Evolutionary conservation across 2,113 vertebrate genomes (phyloP), one percentile per base, ranked within the genome.

Genomic region (Serinus canaria): DNA sequence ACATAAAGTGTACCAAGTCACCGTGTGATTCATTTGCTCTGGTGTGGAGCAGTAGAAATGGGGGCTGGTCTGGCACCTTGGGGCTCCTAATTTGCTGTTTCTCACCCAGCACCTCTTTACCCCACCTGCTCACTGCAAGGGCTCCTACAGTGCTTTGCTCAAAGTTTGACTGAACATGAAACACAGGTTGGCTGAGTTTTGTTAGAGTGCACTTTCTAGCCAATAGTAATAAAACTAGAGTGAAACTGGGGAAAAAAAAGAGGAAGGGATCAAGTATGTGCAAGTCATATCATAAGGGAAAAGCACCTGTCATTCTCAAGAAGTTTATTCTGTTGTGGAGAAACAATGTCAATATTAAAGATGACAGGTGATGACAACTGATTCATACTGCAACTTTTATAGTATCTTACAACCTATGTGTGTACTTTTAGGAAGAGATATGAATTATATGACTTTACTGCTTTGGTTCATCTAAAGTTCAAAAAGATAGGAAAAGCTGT

Each of bases 11-110:
- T 33, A 17, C 15, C 0, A 0, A 21, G 31, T 84, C 52, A n/a
- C 11, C 0, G 0, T 0, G 0, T 52, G 41, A n/a, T 83, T 72
- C 28, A 31, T 87, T 59, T 83, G 25, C 21, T 75, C 13, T 68
- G 23, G 8, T 24, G 19, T 35, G 76, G 21, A 67, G 55, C 76
- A 83, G 59, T 11, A 5, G 37, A 37, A 52, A 28, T 14, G 23
- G 41, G 31, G 24, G 15, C 27, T 64, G 16, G 1, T 52, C 56
- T 68, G 73, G 28, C 15, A 44, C 37, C 53, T 60, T 1, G 0
- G 7, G 23, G 14, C 19, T 89, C 20, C 17, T 67, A 16, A 20
- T 41, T 33, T 76, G 19, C 27, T 55, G 27, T 9, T 35, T 76
- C 12, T 69, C 70, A 21, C 16, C 30, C 30, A 82, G 56, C 25